Conservation (phyloP, 2,113 vertebrate genomes). For the Atractosteus spatula region DNA sequence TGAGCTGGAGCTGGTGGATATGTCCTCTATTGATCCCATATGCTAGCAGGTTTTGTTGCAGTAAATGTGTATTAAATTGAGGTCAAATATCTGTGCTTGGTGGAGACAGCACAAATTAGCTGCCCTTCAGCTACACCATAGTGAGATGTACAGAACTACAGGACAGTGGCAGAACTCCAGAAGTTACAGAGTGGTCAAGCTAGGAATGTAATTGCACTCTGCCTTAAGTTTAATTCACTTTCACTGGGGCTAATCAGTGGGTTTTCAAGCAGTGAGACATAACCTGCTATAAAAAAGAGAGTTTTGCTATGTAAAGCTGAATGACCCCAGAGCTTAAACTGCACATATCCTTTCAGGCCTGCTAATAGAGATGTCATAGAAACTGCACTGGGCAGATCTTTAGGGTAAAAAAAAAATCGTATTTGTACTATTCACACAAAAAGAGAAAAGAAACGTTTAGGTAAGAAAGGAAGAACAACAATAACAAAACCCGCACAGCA, state of each 20-base stretch:
- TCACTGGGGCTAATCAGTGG: constrained; percentile 1
- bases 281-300: constrained; percentile 1
- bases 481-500: constrained; percentile 10
- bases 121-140: constrained; percentile 42
- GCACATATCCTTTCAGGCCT: not conserved
- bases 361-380: constrained; percentile 1
- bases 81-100: constrained; percentile 59
- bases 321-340: not conserved
- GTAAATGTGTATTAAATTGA: constrained; percentile 66
- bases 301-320: constrained; percentile 9
- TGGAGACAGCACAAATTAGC: constrained; percentile 47
- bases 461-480: constrained; percentile 24
- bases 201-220: constrained; percentile 17
- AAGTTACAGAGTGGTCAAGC: constrained; percentile 34
- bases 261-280: constrained; percentile 12
- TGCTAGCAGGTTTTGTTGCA: constrained; percentile 47
- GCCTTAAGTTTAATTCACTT: constrained; percentile 37
- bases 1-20: constrained; percentile 2
- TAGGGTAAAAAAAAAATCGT: not conserved
- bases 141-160: constrained; percentile 59
- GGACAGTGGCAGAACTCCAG: constrained; percentile 46
- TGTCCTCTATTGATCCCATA: constrained; percentile 45
- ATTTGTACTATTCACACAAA: not conserved
- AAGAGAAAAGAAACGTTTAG: constrained; percentile 25
- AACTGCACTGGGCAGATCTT: constrained; percentile 1